Percentiles rank a stretch among this genome's conserved stretches.
phyloP scores from a whole-genome alignment of 2,797 vertebrate species.

The Amblyraja radiata region DNA sequence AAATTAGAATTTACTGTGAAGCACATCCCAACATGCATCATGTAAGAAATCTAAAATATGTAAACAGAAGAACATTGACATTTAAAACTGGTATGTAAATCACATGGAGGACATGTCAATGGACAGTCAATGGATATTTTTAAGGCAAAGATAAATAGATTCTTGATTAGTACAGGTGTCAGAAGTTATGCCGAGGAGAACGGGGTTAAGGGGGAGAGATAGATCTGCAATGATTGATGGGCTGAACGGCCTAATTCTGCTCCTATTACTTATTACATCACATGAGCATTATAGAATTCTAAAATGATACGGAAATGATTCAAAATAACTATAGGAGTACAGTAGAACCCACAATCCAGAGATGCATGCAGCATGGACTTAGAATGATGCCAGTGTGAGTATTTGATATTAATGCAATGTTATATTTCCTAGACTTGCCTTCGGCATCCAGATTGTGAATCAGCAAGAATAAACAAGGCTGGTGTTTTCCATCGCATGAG shows the following conservation, averaged over 20 bases:
- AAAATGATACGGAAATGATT: background rate
- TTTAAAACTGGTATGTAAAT: background rate
- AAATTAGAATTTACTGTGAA: background rate
- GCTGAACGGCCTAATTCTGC: too few relatives aligned
- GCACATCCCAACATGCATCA: background rate
- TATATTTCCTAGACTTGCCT: slow-evolving; percentile 79
- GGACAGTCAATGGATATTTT: too few relatives aligned
- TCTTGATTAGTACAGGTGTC: too few relatives aligned
- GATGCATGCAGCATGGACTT: background rate
- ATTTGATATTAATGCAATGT: background rate
- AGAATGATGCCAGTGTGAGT: background rate
- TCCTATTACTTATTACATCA: too few relatives aligned
- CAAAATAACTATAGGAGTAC: background rate
- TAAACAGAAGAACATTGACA: slow-evolving; percentile 5
- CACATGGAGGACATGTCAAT: too few relatives aligned
- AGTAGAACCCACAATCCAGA: background rate
- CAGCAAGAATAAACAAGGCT: slow-evolving; percentile 89
- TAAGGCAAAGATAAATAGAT: too few relatives aligned
- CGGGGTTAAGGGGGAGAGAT: too few relatives aligned
- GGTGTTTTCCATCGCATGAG: slow-evolving; percentile 94
- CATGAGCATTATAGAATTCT: background rate
- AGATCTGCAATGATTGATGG: too few relatives aligned
- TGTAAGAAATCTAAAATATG: background rate
- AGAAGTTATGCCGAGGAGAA: too few relatives aligned
- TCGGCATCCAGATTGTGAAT: slow-evolving; percentile 93